These are phyloP conservation scores for Glaucomys volans DNA, from an alignment of 2,113 vertebrate genomes.

Conservation along the genomic window DNA sequence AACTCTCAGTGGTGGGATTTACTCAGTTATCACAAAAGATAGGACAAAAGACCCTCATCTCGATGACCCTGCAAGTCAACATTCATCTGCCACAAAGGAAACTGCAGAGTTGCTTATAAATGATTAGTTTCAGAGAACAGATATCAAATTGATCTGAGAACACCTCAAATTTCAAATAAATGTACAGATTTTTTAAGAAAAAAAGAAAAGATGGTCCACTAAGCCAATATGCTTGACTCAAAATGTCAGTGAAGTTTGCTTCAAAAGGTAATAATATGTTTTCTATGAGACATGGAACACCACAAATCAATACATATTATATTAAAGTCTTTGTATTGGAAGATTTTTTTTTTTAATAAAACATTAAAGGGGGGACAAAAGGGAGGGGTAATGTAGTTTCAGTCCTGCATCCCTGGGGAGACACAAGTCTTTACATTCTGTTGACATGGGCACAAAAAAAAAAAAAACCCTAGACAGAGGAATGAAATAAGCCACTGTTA, in stretches of 20 bases:
- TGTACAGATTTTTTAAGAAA: background rate
- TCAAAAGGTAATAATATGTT: slow-evolving; percentile 57
- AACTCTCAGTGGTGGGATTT: background rate
- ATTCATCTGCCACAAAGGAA: background rate
- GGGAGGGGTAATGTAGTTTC: background rate
- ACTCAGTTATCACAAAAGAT: background rate
- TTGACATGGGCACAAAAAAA: background rate
- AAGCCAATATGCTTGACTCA: slow-evolving; percentile 9
- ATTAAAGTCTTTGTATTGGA: slow-evolving; percentile 51
- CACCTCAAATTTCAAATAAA: slow-evolving; percentile 46
- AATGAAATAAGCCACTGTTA: background rate
- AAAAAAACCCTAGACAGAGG: background rate
- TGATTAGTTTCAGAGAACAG: background rate
- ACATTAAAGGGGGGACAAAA: background rate
- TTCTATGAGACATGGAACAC: background rate
- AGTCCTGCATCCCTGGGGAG: background rate
- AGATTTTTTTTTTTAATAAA: slow-evolving; percentile 29
- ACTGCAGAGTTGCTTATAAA: background rate
- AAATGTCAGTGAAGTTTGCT: slow-evolving; percentile 47
- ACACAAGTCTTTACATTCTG: background rate
- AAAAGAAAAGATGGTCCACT: background rate
- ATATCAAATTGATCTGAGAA: background rate
- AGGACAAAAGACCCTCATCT: background rate
- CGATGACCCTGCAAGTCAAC: background rate
- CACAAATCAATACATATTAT: slow-evolving; percentile 63